Base-by-base conservation (phyloP, 2,888 invertebrate species). In the Chymomyza caudatula region DNA sequence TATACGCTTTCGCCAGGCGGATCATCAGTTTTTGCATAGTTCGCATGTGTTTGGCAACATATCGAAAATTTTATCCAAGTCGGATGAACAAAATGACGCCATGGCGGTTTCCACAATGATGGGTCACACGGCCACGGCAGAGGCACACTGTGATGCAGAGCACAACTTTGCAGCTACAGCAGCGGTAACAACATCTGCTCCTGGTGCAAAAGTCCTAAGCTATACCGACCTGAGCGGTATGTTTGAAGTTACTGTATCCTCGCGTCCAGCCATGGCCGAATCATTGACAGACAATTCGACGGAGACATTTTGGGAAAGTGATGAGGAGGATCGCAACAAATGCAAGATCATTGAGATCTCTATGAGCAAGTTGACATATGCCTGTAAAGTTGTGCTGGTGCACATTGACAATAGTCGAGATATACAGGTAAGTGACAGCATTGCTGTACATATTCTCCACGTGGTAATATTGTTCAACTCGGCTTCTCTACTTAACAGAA, bases 241-340 rank as follows among this genome's bases (percentile, higher is more conserved):
- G 85, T 91, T 91, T 60, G 90, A 91, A 71, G 87, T 89, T 0
- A 96, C 95, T 76, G 97, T 97, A 0, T 98, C 98, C 0, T 98
- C 98, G 74, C 93, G 98, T 0, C 96, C 95, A 85, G 98, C 97
- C 5, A 97, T 99, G 97, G 94, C 97, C 3, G 96, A 95, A 2
- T 97, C 97, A 74, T 92, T 99, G 15, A 96, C 95, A 0, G 99
- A 99, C 89, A 96, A 95, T 83, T 97, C 97, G 4, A 98, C 98
- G 0, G 99, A 99, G 90, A 99, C 99, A 0, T 99, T 99, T 91
- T 99, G 99, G 99, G 99, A 99, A 91, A 98, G 98, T 43, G 98
- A 98, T 0, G 98, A 98, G 85, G 98, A 98, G 87, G 98, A 99
- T 91, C 92, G 96, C 64, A 97, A 97, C 89, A 97, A 97, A 89